Base-by-base conservation (phyloP, 1,140 invertebrate genomes). In the Magallana ariakensis region DNA sequence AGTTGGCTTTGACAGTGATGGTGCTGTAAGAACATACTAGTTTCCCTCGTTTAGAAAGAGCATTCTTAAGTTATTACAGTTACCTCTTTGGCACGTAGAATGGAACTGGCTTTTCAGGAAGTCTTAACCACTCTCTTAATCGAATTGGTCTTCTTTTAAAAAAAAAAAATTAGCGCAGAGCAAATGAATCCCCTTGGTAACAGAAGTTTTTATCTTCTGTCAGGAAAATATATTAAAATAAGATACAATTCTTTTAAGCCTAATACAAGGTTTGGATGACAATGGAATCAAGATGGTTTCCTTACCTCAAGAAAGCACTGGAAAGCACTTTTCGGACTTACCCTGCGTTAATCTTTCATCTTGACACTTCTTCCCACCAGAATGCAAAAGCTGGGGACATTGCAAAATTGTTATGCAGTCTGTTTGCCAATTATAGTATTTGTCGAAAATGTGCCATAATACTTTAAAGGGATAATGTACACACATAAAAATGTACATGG, bases 251-350 rank as follows among this genome's bases (percentile, higher is more conserved):
- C 62, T 33, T 22, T 16, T 19, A n/a, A 10, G n/a, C 19, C 19
- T 62, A 19, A 33, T 26, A 22, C 62, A 22, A 19, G 62, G 9
- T 70, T 70, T 70, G 62, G 62, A 70, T 22, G 22, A 26, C n/a
- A 33, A 70, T 8, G 19, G 62, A 22, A 70, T 22, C 19, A 70
- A 70, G 19, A 70, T 22, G 22, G 62, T 22, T 66, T 66, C n/a
- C 62, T 66, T n/a, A 19, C 26, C 62, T 66, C 62, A 66, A 66
- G 62, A 66, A 66, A n/a, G 62, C 62, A 66, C 62, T 66, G 62
- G 62, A 66, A 66, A 66, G n/a, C 62, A 22, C 62, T 66, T 66
- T 22, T 33, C 9, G 62, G 62, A 66, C n/a, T 66, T 62, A 62
- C 60, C 1, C n/a, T 62, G 13, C 60, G 13, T 62, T 22, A 2